phyloP scores from a whole-genome alignment of 1,140 invertebrate genomes.

The Drosophila willistoni region DNA sequence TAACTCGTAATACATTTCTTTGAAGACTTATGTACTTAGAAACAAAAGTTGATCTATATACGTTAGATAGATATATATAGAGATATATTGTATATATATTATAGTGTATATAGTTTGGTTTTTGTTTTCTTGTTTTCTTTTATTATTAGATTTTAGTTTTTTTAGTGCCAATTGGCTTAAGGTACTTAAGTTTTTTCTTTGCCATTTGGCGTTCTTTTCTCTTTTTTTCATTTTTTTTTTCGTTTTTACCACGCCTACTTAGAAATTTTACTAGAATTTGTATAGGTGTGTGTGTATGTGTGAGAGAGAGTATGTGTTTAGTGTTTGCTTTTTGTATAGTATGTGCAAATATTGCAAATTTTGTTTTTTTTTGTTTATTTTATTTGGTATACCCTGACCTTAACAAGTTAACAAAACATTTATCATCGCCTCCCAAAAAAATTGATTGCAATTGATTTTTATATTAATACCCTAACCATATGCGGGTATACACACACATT shows the following conservation, averaged over 20 bases:
- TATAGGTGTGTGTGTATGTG: conserved; percentile 38
- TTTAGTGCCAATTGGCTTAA: conserved; percentile 82
- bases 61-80: conserved; percentile 47
- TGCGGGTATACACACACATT: neutral
- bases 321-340: conserved; percentile 19
- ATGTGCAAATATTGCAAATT: conserved; percentile 73
- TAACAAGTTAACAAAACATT: conserved; percentile 70
- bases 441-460: conserved; percentile 72
- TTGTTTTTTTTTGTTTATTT: conserved; percentile 7
- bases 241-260: conserved; percentile 40
- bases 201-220: conserved; percentile 52
- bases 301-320: conserved; percentile 32
- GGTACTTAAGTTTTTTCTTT: conserved; percentile 79
- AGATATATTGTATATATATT: conserved; percentile 45
- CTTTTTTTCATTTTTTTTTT: conserved; percentile 34
- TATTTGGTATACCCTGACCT: conserved; percentile 40
- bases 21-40: conserved; percentile 25
- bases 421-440: conserved; percentile 19
- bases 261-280: conserved; percentile 45
- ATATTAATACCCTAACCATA: neutral
- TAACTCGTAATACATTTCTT: conserved; percentile 23
- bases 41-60: conserved; percentile 17
- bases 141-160: conserved; percentile 70
- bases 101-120: conserved; percentile 27
- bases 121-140: conserved; percentile 22